These are phyloP conservation scores for Nephila pilipes DNA, from an alignment of 1,140 invertebrate genomes.

Conservation along the genomic window DNA sequence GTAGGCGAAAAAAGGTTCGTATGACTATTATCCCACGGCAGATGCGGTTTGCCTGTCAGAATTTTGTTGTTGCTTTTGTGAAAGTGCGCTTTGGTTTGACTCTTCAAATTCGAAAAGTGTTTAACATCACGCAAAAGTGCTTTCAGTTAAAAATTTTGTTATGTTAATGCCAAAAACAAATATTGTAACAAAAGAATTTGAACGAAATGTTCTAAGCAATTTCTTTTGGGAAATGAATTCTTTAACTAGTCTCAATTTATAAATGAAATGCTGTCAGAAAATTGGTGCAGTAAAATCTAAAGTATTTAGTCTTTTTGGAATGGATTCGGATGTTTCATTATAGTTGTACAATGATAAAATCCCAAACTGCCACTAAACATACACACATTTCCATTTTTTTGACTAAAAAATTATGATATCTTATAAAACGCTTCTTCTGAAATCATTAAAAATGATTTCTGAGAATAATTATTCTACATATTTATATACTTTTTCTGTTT, in stretches of 20 bases:
- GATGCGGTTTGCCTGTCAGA: background rate
- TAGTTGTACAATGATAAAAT: too few relatives aligned
- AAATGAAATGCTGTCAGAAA: background rate
- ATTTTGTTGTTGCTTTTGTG: slow-evolving; percentile 10
- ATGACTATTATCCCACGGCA: slow-evolving; percentile 34
- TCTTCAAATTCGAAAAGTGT: background rate
- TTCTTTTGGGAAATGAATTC: background rate
- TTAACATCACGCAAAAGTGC: background rate
- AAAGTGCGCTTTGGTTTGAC: slow-evolving; percentile 1
- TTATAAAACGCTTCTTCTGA: too few relatives aligned
- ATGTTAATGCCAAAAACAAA: background rate
- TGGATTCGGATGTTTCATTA: too few relatives aligned
- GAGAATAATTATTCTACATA: too few relatives aligned
- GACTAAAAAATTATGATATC: too few relatives aligned
- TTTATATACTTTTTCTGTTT: too few relatives aligned
- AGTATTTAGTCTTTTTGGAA: too few relatives aligned
- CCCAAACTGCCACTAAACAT: too few relatives aligned
- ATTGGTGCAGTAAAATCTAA: too few relatives aligned
- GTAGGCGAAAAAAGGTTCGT: slow-evolving; percentile 14
- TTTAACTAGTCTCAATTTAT: background rate
- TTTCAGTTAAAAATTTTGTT: background rate
- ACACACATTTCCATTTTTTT: too few relatives aligned
- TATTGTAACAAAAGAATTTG: background rate
- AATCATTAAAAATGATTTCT: too few relatives aligned
- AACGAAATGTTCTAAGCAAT: background rate